Conservation (phyloP, 53 echinoderm and acorn worm species). For the Crossaster papposus region DNA sequence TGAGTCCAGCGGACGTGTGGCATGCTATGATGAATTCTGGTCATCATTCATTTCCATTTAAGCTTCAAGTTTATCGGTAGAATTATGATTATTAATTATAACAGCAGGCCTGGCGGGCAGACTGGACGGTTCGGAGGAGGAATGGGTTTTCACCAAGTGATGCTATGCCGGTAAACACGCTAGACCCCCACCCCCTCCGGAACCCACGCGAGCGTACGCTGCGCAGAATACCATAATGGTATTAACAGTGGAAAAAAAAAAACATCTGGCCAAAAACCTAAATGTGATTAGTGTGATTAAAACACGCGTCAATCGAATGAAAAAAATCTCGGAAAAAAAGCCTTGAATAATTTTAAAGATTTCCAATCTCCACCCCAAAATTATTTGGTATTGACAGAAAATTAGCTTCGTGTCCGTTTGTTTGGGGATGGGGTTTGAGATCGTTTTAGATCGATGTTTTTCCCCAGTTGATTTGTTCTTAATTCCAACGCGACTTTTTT, state of each 20-base stretch:
- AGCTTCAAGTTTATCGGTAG: conserved; percentile 33
- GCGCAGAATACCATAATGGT: conserved; percentile 1
- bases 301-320: conserved; percentile 22
- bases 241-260: conserved; percentile 1
- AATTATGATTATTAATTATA: conserved; percentile 58
- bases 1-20: not conserved
- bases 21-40: conserved; percentile 9
- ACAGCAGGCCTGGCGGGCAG: conserved; percentile 1
- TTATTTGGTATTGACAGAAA: not conserved
- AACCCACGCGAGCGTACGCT: not conserved
- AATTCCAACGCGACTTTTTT: not conserved
- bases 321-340: not conserved
- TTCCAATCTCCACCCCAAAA: not conserved
- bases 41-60: conserved; percentile 27
- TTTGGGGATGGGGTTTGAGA: not conserved
- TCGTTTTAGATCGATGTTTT: not conserved
- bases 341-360: conserved; percentile 45
- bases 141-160: conserved; percentile 3
- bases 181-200: not conserved
- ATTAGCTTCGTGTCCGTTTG: not conserved
- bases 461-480: not conserved
- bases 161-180: conserved; percentile 32
- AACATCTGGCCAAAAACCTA: conserved; percentile 36
- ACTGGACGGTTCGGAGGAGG: not conserved
- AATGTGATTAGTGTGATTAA: conserved; percentile 35